A percentile compares a stretch with the other conserved stretches of the same genome.
Conservation (phyloP, 2,113 vertebrate species). For the Pimephales promelas region DNA sequence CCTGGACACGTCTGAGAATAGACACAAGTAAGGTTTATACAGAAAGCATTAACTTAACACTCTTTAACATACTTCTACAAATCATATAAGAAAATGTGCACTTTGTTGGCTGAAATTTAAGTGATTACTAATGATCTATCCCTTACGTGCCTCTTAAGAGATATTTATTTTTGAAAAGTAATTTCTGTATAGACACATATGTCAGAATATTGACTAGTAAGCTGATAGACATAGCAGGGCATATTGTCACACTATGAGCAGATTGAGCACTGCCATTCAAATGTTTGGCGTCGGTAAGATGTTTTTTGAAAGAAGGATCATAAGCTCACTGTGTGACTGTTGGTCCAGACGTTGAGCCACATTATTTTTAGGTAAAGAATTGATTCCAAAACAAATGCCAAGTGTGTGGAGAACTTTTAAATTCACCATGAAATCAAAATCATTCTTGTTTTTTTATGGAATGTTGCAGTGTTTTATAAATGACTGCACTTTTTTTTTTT, state of each 20-base stretch:
- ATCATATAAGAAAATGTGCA: neutral
- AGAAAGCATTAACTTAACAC: neutral
- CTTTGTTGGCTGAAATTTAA: neutral
- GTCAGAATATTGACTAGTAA: neutral
- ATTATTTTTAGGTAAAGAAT: too few relatives aligned
- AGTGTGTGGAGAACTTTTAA: too few relatives aligned
- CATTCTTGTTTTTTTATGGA: too few relatives aligned
- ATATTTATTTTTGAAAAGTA: neutral
- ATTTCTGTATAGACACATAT: neutral
- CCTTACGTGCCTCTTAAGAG: neutral
- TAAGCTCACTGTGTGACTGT: too few relatives aligned
- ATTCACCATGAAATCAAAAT: too few relatives aligned
- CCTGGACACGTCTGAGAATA: constrained; percentile 66
- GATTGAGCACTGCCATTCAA: neutral
- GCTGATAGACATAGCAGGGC: neutral
- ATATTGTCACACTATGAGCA: neutral
- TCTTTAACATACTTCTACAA: neutral
- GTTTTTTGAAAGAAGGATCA: neutral
- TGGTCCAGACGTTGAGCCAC: too few relatives aligned
- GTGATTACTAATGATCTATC: neutral
- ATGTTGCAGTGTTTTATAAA: too few relatives aligned
- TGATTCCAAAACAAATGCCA: too few relatives aligned
- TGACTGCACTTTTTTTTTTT: too few relatives aligned
- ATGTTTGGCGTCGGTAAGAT: neutral
- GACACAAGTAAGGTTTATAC: neutral